Percentiles rank a stretch among this genome's conserved stretches.
phyloP scores from a whole-genome alignment of 2,797 vertebrate species.

The Sebastes trivittatus region DNA sequence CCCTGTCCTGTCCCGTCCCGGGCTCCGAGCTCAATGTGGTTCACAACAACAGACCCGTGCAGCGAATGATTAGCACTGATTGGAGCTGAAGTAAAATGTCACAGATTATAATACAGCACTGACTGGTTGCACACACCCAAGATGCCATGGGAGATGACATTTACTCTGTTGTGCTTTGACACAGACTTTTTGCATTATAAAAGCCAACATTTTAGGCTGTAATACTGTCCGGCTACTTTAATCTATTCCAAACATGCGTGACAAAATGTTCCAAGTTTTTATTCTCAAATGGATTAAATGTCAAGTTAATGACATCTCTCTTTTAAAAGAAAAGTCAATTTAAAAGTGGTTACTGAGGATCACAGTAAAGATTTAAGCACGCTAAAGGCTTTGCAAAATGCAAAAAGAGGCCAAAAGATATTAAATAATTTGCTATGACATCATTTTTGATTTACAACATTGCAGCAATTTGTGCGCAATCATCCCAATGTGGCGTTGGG shows the following conservation, averaged over 20 bases:
- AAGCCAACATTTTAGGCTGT: not conserved
- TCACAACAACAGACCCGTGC: constrained; percentile 1
- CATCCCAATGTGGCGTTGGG: constrained; percentile 25
- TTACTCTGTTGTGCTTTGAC: not conserved
- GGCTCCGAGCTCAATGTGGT: not conserved
- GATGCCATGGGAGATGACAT: not conserved
- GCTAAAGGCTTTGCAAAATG: not conserved
- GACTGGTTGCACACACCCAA: not conserved
- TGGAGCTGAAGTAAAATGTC: not conserved
- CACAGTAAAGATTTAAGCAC: not conserved
- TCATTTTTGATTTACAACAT: constrained; percentile 39
- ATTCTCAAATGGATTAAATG: not conserved
- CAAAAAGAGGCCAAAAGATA: constrained; percentile 14
- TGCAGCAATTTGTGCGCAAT: constrained; percentile 50
- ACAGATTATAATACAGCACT: not conserved
- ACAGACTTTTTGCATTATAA: not conserved
- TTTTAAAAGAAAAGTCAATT: not conserved
- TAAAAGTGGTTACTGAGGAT: not conserved
- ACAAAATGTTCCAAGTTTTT: not conserved
- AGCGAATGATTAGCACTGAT: constrained; percentile 1
- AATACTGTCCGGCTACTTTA: not conserved
- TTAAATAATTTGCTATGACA: constrained; percentile 32
- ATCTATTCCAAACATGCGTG: not conserved
- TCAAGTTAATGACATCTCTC: not conserved
- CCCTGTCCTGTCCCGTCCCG: not conserved